A percentile compares a stretch with the other conserved stretches of the same genome.
Conservation (phyloP, 2,797 vertebrate species). For the Prionace glauca region DNA sequence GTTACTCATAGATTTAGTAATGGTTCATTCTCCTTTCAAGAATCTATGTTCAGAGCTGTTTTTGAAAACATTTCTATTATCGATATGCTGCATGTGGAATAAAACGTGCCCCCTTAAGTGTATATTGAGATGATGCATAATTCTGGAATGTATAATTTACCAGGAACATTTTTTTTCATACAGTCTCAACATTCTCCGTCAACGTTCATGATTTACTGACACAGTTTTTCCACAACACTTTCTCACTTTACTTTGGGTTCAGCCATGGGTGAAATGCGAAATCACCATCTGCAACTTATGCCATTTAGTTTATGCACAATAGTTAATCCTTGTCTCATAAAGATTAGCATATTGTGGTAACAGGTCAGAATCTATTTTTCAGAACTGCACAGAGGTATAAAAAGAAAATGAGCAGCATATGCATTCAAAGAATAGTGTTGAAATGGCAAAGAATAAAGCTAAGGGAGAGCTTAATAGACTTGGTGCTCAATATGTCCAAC, state of each 20-base stretch:
- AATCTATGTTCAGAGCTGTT: not conserved
- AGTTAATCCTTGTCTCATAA: not conserved
- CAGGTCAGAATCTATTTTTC: not conserved
- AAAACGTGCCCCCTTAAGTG: not conserved
- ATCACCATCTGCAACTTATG: not conserved
- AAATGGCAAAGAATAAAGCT: not conserved
- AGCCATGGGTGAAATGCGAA: not conserved
- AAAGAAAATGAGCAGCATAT: not conserved
- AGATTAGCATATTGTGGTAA: not conserved
- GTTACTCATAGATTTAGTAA: not conserved
- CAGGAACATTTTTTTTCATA: not conserved
- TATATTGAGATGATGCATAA: not conserved
- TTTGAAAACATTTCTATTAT: not conserved
- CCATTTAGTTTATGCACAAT: not conserved
- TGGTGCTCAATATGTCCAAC: not conserved
- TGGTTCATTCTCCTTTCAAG: not conserved
- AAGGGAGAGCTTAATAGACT: not conserved
- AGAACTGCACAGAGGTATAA: not conserved
- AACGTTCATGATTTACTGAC: not conserved
- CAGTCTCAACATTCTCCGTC: not conserved
- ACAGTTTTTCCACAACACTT: not conserved
- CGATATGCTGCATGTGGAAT: not conserved
- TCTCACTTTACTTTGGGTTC: not conserved
- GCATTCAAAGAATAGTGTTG: not conserved
- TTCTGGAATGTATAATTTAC: not conserved